Base-by-base conservation (phyloP, 1,140 invertebrate species). In the Lanistes nyassanus region DNA sequence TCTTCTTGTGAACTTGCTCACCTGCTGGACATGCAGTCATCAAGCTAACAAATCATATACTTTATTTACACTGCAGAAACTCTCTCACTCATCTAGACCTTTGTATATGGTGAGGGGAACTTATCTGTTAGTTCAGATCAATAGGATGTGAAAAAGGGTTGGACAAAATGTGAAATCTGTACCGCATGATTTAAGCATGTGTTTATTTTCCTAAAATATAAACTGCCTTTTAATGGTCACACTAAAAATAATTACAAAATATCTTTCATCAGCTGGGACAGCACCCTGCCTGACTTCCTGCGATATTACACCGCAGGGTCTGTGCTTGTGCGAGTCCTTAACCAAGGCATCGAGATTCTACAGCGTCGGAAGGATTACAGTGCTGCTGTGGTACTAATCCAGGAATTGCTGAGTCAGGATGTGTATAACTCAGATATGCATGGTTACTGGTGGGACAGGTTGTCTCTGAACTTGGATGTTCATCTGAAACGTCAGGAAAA, bases 401-500 rank as follows among this genome's bases (percentile, higher is more conserved):
- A 85, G 51, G 77, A 85, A 47, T 81, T 92, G 6, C 82, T 92
- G 19, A 74, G 65, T 0, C 91, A 92, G 81, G 77, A 83, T 2
- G 77, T 87, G 0, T 90, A 91, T 78, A 84, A 88, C 60, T 74
- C 77, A 34, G 83, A 90, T 60, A 89, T 90, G 76, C 82, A 90
- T 42, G 91, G 91, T 19, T 84, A 88, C 37, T 92, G 91, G 91
- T 91, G 87, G 81, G 91, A 92, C 76, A 80, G 92, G 73, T 78
- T 91, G 29, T 87, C 91, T 21, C 83, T 92, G 0, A 92, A 92
- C 77, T 84, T 90, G 23, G 89, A 91, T 58, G 86, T 85, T 62
- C 91, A 92, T 86, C 81, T 92, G 37, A 92, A 91, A 81, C 81
- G 86, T 68, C 87, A 84, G n/a, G 68, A 80, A 62, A 70, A 90